phyloP scores from a whole-genome alignment of 2,888 invertebrate species.

The Oscheius sp. region DNA sequence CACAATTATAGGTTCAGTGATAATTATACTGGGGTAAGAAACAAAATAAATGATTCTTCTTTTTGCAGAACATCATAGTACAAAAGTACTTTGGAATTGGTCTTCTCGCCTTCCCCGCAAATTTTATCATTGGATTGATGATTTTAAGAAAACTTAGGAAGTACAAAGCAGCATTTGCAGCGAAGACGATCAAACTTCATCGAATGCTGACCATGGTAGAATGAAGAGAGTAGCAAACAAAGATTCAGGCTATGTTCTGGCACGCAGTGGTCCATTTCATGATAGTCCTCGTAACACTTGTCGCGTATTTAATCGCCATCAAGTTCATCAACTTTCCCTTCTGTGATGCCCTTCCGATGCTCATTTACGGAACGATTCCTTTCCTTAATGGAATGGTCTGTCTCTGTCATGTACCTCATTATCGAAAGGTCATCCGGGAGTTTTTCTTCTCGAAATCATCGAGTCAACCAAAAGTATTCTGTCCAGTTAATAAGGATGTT shows the following conservation, averaged over 20 bases:
- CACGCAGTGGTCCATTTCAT: slow-evolving; percentile 7
- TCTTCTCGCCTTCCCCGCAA: neutral
- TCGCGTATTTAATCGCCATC: neutral
- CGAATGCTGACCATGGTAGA: neutral
- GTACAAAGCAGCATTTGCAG: neutral
- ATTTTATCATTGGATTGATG: slow-evolving; percentile 1
- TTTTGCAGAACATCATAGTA: too few species aligned
- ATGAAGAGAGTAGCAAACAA: neutral
- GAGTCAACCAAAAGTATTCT: too few species aligned
- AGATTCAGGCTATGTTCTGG: neutral
- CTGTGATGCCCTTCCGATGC: neutral
- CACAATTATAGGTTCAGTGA: too few species aligned
- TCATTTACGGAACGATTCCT: slow-evolving; percentile 1
- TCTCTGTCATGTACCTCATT: slow-evolving; percentile 14
- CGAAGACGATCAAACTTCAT: neutral
- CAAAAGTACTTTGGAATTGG: neutral
- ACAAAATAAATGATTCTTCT: neutral
- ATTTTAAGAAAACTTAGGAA: neutral
- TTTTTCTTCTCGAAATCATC: neutral
- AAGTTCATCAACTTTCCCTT: slow-evolving; percentile 1
- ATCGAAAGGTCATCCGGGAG: neutral
- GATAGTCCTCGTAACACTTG: neutral
- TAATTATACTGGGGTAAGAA: too few species aligned
- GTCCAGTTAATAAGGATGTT: too few species aligned
- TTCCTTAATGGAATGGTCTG: slow-evolving; percentile 1